Evolutionary conservation across 2,113 vertebrate genomes (phyloP).

Genomic region (Colaptes auratus): DNA sequence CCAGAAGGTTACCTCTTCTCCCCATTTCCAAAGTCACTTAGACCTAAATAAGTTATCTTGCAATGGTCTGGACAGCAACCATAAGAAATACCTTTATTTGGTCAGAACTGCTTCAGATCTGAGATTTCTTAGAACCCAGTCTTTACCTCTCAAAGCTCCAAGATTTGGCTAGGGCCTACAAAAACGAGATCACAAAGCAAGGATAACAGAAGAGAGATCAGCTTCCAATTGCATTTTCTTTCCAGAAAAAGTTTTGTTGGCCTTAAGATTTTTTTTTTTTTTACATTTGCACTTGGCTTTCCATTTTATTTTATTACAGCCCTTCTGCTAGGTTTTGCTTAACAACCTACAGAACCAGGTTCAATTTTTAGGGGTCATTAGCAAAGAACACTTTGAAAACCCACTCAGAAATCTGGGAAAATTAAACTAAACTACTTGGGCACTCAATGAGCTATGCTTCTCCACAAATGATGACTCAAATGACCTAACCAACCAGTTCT

Average conservation of each 20-base stretch:
- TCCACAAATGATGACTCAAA: background rate
- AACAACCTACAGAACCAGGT: background rate
- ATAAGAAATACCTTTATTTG: background rate
- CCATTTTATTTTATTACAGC: background rate
- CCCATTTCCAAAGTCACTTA: background rate
- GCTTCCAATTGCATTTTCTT: background rate
- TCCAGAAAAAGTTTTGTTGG: background rate
- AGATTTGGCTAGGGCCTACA: background rate
- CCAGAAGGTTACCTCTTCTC: background rate
- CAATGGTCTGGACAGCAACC: background rate
- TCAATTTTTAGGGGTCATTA: constrained; percentile 22
- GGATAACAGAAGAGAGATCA: background rate
- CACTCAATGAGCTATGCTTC: constrained; percentile 21
- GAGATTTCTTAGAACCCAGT: background rate
- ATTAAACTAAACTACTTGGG: constrained; percentile 37
- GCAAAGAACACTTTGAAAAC: constrained; percentile 25
- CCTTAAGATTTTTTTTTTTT: background rate
- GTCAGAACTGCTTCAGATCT: background rate
- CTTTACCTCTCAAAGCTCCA: background rate
- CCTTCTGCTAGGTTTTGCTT: constrained; percentile 5
- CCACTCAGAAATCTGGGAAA: constrained; percentile 14
- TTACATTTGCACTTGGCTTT: background rate
- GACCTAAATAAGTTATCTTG: background rate
- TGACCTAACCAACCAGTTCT: constrained; percentile 21
- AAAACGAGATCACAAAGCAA: background rate